Evolutionary conservation across 37 sponge, comb jelly and placozoan genomes (phyloP).

Genomic region (Hexactinellida sp.): DNA sequence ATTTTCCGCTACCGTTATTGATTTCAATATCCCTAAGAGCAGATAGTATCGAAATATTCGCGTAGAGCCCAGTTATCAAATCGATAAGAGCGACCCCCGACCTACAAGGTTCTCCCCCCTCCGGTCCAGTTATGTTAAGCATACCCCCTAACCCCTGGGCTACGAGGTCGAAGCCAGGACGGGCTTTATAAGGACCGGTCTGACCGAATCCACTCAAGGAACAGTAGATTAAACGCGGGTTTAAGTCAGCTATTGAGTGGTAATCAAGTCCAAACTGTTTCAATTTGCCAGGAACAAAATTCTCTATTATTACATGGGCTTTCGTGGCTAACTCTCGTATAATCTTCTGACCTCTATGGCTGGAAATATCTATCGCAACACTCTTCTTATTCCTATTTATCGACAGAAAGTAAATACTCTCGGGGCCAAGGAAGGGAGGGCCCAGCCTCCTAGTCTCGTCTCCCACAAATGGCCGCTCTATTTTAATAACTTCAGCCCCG

Average conservation of each 20-base stretch:
- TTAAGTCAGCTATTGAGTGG: background rate
- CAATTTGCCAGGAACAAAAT: constrained; percentile 53
- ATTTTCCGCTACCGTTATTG: constrained; percentile 35
- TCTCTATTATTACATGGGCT: constrained; percentile 50
- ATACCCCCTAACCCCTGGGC: constrained; percentile 46
- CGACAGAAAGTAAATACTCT: constrained; percentile 62
- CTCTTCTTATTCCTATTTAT: constrained; percentile 63
- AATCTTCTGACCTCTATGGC: background rate
- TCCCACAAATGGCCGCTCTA: constrained; percentile 53
- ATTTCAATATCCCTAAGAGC: constrained; percentile 32
- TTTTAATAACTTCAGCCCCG: constrained; percentile 64
- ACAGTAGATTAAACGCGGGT: constrained; percentile 45
- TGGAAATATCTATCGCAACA: background rate
- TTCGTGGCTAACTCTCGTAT: constrained; percentile 26
- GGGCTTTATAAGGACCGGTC: constrained; percentile 40
- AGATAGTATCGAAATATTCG: constrained; percentile 43
- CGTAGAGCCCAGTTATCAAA: constrained; percentile 60
- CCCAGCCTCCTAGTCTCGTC: constrained; percentile 69
- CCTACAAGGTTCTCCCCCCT: constrained; percentile 51
- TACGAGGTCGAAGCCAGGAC: constrained; percentile 57
- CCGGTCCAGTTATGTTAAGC: constrained; percentile 57
- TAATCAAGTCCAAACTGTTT: constrained; percentile 39
- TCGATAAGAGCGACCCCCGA: constrained; percentile 68
- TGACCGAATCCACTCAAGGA: constrained; percentile 63
- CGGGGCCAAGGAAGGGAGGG: constrained; percentile 45